A percentile compares a stretch with the other conserved stretches of the same genome.
phyloP scores from a whole-genome alignment of 2,113 vertebrate species.

The Anguilla japonica region DNA sequence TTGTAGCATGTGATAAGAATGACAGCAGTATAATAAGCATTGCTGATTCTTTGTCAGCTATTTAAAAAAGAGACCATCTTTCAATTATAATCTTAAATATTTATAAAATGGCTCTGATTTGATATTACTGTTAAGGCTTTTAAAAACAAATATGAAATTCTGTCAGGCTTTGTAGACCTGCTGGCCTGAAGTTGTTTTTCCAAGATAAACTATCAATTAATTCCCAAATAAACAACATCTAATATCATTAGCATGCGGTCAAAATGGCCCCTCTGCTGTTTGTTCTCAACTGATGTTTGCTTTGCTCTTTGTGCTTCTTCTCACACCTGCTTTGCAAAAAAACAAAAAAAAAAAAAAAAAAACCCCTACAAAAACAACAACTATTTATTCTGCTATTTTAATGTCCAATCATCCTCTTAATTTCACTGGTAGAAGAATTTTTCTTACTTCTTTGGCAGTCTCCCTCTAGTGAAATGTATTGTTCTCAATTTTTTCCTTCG shows the following conservation, averaged over 20 bases:
- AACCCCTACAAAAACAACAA: background rate
- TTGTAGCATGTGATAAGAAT: too few relatives aligned
- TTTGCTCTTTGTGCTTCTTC: background rate
- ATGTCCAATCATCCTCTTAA: slow-evolving; percentile 20
- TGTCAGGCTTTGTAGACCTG: background rate
- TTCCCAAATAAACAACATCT: background rate
- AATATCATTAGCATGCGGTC: background rate
- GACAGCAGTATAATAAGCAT: too few relatives aligned
- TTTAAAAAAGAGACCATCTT: background rate
- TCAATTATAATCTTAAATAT: background rate
- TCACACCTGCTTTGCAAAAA: background rate
- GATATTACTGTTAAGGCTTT: background rate
- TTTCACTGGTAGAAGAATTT: slow-evolving; percentile 44
- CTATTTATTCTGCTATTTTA: background rate
- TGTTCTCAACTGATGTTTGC: background rate
- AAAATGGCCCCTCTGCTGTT: background rate
- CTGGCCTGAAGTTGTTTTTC: background rate
- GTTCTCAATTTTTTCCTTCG: slow-evolving; percentile 32
- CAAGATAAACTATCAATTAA: background rate
- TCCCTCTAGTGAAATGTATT: slow-evolving; percentile 54
- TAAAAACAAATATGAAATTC: background rate
- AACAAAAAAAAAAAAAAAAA: too few relatives aligned
- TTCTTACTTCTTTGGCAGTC: slow-evolving; percentile 39
- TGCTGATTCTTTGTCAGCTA: background rate
- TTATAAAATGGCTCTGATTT: too few relatives aligned